These are phyloP conservation scores for Okapia johnstoni DNA, from an alignment of 2,113 vertebrate genomes.

Conservation along the genomic window DNA sequence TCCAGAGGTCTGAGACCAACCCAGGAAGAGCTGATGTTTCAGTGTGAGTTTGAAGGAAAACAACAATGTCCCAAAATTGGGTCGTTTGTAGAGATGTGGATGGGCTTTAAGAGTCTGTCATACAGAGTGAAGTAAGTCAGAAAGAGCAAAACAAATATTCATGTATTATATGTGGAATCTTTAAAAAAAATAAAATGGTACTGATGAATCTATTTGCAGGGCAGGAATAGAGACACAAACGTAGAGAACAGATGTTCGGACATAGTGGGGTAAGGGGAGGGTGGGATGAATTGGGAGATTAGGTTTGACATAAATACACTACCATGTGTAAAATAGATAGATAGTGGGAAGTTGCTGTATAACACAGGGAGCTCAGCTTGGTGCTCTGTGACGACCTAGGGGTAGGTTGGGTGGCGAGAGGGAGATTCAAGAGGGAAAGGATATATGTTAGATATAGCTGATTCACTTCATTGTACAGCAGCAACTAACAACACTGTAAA, in stretches of 20 bases:
- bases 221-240: not conserved
- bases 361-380: not conserved
- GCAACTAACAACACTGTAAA: not conserved
- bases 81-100: not conserved
- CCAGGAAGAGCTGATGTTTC: not conserved
- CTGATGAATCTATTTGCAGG: not conserved
- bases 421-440: not conserved
- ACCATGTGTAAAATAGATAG: not conserved
- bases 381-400: not conserved
- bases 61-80: not conserved
- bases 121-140: not conserved
- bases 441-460: not conserved
- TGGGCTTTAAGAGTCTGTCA: not conserved
- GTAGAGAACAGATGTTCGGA: fast-evolving
- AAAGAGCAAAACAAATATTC: not conserved
- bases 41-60: not conserved
- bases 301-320: not conserved
- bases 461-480: not conserved
- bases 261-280: not conserved
- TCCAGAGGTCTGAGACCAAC: not conserved
- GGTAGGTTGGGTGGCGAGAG: not conserved
- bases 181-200: not conserved
- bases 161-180: not conserved
- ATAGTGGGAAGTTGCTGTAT: not conserved
- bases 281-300: not conserved